These are phyloP conservation scores for Mycteria americana DNA, from an alignment of 2,797 vertebrate species.

Conservation along the genomic window DNA sequence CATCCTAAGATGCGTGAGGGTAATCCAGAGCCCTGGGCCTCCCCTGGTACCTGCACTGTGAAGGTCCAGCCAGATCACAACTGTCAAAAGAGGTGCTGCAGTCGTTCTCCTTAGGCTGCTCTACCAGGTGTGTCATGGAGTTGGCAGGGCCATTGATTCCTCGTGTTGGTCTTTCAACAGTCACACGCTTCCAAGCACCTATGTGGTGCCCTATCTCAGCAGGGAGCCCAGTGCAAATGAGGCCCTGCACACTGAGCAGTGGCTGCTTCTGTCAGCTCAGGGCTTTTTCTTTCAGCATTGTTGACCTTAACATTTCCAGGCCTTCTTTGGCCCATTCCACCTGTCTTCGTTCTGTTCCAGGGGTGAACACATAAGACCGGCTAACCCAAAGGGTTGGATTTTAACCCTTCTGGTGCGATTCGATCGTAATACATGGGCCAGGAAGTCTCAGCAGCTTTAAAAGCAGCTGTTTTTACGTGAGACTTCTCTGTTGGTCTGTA, in stretches of 20 bases:
- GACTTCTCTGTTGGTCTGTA: background rate
- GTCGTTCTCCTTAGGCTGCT: background rate
- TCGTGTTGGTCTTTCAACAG: fast-evolving
- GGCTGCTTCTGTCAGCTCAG: background rate
- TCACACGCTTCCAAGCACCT: background rate
- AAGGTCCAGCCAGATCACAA: background rate
- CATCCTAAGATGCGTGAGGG: background rate
- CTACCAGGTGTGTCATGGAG: background rate
- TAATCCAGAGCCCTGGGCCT: background rate
- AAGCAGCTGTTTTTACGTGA: background rate
- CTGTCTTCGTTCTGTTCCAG: background rate
- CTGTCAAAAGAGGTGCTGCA: background rate
- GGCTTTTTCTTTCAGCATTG: background rate
- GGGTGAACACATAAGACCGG: background rate
- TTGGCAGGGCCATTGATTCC: background rate
- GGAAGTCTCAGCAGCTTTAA: background rate
- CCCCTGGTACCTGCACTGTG: too few species aligned
- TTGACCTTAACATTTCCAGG: background rate
- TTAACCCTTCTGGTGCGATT: background rate
- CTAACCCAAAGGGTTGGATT: background rate
- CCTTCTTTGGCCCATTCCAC: background rate
- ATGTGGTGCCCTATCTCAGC: background rate
- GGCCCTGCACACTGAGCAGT: background rate
- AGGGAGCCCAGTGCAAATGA: background rate
- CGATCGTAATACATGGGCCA: fast-evolving